phyloP scores from a whole-genome alignment of 2,113 vertebrate genomes.

The Meleagris gallopavo region DNA sequence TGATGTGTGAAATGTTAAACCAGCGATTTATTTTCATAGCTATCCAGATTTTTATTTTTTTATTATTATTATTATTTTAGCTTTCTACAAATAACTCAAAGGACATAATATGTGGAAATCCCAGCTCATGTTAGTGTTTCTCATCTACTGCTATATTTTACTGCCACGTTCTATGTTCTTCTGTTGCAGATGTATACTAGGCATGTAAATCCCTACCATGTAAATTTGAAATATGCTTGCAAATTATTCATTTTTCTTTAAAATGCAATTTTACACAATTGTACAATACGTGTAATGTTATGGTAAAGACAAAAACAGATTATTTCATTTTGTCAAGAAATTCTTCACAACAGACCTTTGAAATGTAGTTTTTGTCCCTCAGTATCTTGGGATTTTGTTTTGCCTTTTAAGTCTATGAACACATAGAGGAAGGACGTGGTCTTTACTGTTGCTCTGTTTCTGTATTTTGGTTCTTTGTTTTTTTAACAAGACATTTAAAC shows the following conservation, averaged over 20 bases:
- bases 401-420: not conserved
- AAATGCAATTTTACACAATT: not conserved
- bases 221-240: not conserved
- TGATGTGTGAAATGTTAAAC: not conserved
- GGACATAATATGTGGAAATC: not conserved
- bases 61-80: no score
- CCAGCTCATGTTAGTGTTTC: not conserved
- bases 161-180: not conserved
- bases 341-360: not conserved
- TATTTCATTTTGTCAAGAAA: not conserved
- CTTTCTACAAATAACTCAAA: not conserved
- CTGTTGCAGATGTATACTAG: not conserved
- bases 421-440: not conserved
- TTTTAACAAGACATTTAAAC: not conserved
- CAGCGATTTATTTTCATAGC: not conserved
- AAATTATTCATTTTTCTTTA: not conserved
- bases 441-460: not conserved
- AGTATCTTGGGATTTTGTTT: not conserved
- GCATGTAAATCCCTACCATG: not conserved
- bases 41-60: no score
- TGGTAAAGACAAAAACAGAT: not conserved
- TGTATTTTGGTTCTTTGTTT: not conserved
- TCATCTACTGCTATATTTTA: not conserved
- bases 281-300: not conserved
- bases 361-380: not conserved